These are phyloP conservation scores for Hydroisotoma schaefferi DNA, from an alignment of 2,888 invertebrate genomes.

Conservation along the genomic window DNA sequence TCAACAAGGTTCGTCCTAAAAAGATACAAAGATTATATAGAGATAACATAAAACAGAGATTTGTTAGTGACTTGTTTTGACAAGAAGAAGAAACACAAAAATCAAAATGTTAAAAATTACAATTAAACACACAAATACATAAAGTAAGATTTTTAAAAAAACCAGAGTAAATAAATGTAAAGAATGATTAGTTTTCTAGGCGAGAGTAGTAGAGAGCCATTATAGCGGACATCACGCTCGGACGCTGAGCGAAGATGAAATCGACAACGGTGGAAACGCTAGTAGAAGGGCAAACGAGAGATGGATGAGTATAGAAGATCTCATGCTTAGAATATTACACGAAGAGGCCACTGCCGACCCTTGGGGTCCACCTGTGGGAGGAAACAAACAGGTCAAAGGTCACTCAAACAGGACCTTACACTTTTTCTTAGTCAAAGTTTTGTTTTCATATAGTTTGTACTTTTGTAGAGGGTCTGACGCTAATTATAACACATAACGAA, in stretches of 20 bases:
- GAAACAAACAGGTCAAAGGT: conserved; percentile 9
- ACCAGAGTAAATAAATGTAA: neutral
- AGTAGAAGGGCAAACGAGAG: conserved; percentile 10
- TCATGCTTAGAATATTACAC: neutral
- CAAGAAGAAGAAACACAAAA: no score
- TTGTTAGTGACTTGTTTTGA: no score
- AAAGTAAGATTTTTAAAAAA: no score
- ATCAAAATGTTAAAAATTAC: no score
- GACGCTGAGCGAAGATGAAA: conserved; percentile 5
- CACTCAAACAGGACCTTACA: conserved; percentile 2
- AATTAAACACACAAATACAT: no score
- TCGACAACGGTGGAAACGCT: neutral
- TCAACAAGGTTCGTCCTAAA: no score
- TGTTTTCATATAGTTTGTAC: no score
- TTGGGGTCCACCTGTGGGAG: conserved; percentile 9
- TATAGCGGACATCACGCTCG: conserved; percentile 15
- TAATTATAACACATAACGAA: no score
- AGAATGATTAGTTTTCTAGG: neutral
- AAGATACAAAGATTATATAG: no score
- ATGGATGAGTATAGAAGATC: neutral
- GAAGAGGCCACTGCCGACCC: conserved; percentile 16
- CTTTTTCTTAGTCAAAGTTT: neutral
- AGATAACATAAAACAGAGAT: no score
- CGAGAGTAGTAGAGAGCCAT: conserved; percentile 13
- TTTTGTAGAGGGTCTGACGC: no score